Evolutionary conservation across 2,113 vertebrate genomes (phyloP).

Genomic region (Raphicerus campestris): DNA sequence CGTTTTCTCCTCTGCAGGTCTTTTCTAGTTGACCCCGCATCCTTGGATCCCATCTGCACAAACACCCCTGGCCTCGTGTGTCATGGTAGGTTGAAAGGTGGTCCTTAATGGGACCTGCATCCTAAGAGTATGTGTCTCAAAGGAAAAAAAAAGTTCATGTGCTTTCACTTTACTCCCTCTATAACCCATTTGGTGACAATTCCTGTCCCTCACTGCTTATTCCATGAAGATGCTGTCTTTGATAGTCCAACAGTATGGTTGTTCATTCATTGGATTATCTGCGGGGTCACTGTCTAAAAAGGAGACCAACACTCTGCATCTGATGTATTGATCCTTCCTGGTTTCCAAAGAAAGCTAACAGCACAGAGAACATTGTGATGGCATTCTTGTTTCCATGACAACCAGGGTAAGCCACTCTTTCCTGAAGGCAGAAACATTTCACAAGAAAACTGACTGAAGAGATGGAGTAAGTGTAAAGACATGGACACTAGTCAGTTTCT

Average conservation of each 20-base stretch:
- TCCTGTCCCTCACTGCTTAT: background rate
- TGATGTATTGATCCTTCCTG: background rate
- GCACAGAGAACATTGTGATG: background rate
- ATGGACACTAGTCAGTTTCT: background rate
- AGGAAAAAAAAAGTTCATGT: background rate
- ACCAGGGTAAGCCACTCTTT: background rate
- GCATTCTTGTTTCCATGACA: conserved; percentile 42
- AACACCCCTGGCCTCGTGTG: background rate
- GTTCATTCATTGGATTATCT: background rate
- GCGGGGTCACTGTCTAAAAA: background rate
- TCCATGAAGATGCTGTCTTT: background rate
- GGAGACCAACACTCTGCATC: background rate
- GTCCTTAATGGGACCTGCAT: background rate
- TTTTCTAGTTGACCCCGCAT: background rate
- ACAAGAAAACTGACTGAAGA: background rate
- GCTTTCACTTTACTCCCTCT: background rate
- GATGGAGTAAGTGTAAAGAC: background rate
- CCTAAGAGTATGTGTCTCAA: background rate
- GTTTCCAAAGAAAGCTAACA: background rate
- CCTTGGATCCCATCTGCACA: background rate
- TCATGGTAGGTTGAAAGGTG: background rate
- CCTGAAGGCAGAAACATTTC: background rate
- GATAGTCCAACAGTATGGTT: background rate
- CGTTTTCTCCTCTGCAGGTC: background rate
- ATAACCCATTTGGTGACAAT: background rate